A percentile compares a stretch with the other conserved stretches of the same genome.
phyloP scores from a whole-genome alignment of 2,888 invertebrate species.

The Amblyteles armatorius region DNA sequence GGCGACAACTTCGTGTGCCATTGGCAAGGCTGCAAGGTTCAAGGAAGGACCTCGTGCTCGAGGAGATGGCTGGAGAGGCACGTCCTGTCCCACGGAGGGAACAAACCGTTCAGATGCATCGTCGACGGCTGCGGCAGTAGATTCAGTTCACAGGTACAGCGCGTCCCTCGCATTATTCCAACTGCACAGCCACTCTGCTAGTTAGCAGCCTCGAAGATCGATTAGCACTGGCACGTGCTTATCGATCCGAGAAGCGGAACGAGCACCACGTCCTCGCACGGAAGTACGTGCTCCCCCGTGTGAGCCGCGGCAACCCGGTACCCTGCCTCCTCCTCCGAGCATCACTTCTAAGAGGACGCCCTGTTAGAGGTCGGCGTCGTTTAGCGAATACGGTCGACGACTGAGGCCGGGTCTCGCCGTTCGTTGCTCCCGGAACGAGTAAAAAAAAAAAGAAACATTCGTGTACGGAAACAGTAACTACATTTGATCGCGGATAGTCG shows the following conservation, averaged over 20 bases:
- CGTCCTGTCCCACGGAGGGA: constrained; percentile 94
- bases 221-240: constrained; percentile 45
- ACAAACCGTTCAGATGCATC: constrained; percentile 97
- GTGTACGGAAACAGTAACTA: background rate
- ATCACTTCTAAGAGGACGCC: constrained; percentile 12
- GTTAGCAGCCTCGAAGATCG: constrained; percentile 25
- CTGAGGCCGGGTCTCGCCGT: constrained; percentile 21
- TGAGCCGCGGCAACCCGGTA: background rate
- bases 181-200: constrained; percentile 34
- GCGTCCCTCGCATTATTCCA: constrained; percentile 46
- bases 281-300: constrained; percentile 35
- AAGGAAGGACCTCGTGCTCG: constrained; percentile 96
- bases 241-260: constrained; percentile 24
- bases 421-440: constrained; percentile 17
- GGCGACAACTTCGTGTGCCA: constrained; percentile 95
- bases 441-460: background rate
- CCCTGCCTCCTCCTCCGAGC: background rate
- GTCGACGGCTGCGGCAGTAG: constrained; percentile 96
- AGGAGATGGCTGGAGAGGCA: constrained; percentile 97
- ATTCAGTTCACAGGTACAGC: constrained; percentile 93
- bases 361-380: constrained; percentile 30
- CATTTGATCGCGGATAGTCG: background rate
- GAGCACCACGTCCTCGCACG: constrained; percentile 44
- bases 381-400: constrained; percentile 18
- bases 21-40: constrained; percentile 98